A percentile compares a stretch with the other conserved stretches of the same genome.
Conservation (phyloP, 2,797 vertebrate species). For the Danionella dracula region DNA sequence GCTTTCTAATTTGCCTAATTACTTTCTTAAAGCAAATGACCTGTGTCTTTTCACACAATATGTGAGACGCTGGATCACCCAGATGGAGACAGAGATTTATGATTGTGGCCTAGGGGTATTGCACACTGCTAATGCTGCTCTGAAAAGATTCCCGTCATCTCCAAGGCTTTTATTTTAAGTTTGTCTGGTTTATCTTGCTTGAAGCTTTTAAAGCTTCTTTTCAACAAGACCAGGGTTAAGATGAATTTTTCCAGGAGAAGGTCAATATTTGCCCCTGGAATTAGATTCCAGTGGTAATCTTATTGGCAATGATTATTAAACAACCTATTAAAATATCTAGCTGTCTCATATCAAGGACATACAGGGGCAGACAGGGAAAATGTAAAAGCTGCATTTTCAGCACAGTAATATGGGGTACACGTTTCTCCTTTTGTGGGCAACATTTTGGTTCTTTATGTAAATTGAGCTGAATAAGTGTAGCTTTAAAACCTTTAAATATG, state of each 20-base stretch:
- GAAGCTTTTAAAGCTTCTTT: background rate
- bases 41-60: constrained; percentile 14
- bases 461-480: too few relatives aligned
- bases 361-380: too few relatives aligned
- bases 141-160: background rate
- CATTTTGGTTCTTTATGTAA: too few relatives aligned
- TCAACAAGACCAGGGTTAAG: background rate
- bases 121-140: background rate
- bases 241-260: too few relatives aligned
- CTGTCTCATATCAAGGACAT: too few relatives aligned
- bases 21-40: constrained; percentile 15
- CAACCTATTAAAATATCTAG: background rate
- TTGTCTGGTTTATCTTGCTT: too few relatives aligned
- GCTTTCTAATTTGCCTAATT: constrained; percentile 21
- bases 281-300: too few relatives aligned
- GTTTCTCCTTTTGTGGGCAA: too few relatives aligned
- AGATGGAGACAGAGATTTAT: constrained; percentile 7
- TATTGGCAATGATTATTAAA: background rate
- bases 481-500: too few relatives aligned
- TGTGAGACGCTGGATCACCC: background rate
- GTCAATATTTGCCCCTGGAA: too few relatives aligned
- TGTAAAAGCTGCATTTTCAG: too few relatives aligned
- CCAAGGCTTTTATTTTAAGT: background rate
- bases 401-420: too few relatives aligned
- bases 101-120: constrained; percentile 17